These are phyloP conservation scores for Saccostrea glomerata DNA, from an alignment of 1,140 invertebrate genomes.

Conservation along the genomic window DNA sequence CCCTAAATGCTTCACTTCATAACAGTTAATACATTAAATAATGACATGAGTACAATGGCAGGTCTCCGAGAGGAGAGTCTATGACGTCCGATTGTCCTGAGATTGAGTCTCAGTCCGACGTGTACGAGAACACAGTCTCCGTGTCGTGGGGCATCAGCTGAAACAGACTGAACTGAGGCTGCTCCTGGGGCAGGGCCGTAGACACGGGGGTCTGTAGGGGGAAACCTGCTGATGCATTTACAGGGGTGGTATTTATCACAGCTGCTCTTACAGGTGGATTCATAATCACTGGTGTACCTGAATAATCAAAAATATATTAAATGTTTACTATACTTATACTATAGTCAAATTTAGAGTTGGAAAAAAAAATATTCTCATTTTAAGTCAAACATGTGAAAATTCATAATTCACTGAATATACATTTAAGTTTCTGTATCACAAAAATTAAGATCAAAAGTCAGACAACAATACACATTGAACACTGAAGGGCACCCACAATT, in stretches of 20 bases:
- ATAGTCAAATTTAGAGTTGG: too few relatives aligned
- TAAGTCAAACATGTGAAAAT: too few relatives aligned
- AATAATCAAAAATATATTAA: too few relatives aligned
- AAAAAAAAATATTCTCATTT: too few relatives aligned
- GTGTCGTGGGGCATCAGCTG: slow-evolving; percentile 33
- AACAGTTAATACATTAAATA: neutral
- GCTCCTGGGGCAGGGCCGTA: neutral
- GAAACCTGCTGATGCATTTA: neutral
- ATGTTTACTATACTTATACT: too few relatives aligned
- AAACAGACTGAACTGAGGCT: slow-evolving; percentile 32
- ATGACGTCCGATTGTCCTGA: neutral
- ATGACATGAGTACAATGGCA: neutral
- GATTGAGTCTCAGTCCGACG: slow-evolving; percentile 1
- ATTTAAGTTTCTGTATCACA: too few relatives aligned
- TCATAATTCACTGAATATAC: too few relatives aligned
- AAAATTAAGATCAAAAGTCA: too few relatives aligned
- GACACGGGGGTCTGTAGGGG: neutral
- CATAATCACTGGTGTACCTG: neutral
- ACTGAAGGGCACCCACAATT: too few relatives aligned
- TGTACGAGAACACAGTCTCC: slow-evolving; percentile 24
- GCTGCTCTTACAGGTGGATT: neutral
- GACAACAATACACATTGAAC: too few relatives aligned
- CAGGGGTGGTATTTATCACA: slow-evolving; percentile 11
- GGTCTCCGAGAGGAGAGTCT: neutral
- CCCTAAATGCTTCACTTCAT: neutral